Conservation (phyloP, 2,888 invertebrate species). For the Sycophila texana region DNA sequence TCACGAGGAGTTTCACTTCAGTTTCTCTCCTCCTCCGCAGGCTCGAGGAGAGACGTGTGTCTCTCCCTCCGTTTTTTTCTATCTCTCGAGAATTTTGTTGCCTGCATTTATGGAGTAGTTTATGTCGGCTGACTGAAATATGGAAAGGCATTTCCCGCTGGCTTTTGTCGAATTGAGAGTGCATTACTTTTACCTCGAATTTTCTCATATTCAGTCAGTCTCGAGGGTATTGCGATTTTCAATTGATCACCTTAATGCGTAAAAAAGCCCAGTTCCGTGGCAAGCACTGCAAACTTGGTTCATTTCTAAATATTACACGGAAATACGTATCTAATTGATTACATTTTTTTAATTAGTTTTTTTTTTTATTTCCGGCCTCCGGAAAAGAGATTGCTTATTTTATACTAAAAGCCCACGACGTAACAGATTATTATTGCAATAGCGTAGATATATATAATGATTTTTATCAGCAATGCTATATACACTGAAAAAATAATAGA, state of each 20-base stretch:
- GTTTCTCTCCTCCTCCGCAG: not conserved
- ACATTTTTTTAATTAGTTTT: too few relatives aligned
- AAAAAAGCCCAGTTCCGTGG: too few relatives aligned
- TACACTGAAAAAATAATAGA: too few relatives aligned
- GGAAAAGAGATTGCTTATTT: too few relatives aligned
- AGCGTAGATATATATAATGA: too few relatives aligned
- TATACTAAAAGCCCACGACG: too few relatives aligned
- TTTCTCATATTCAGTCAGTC: not conserved
- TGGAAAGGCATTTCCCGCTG: not conserved
- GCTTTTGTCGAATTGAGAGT: slow-evolving; percentile 9
- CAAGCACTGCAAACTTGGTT: not conserved
- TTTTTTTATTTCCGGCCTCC: too few relatives aligned
- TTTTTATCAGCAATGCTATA: too few relatives aligned
- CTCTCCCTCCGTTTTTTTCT: slow-evolving; percentile 3
- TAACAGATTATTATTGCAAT: too few relatives aligned
- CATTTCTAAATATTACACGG: not conserved
- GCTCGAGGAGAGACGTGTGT: not conserved
- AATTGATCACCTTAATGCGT: too few relatives aligned
- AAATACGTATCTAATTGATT: not conserved
- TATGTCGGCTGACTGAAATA: slow-evolving; percentile 28
- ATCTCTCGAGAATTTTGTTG: slow-evolving; percentile 25
- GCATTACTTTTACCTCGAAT: slow-evolving; percentile 6
- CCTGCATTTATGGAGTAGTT: slow-evolving; percentile 40
- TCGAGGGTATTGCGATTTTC: not conserved
- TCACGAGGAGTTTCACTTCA: slow-evolving; percentile 38